Percentiles rank a stretch among this genome's conserved stretches.
Evolutionary conservation across 2,888 invertebrate species (phyloP).

Genomic region (Lysandra bellargus): DNA sequence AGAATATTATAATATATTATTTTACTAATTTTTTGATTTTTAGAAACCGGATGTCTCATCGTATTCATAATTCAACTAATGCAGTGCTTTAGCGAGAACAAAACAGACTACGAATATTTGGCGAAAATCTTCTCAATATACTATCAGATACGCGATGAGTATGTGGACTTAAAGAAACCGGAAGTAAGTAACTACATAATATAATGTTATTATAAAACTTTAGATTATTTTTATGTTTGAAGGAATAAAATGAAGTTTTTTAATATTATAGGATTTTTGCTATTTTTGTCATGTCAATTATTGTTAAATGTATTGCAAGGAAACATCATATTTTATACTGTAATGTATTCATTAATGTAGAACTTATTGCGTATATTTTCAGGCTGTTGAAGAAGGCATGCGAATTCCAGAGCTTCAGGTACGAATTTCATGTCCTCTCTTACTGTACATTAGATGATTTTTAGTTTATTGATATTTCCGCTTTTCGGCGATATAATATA

Average conservation of each 20-base stretch:
- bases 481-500: no score
- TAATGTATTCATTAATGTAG: no score
- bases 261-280: no score
- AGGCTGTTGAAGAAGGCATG: slow-evolving; percentile 19
- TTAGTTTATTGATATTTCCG: neutral
- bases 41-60: neutral
- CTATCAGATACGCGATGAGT: slow-evolving; percentile 36
- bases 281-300: no score
- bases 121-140: slow-evolving; percentile 29
- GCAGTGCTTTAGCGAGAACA: slow-evolving; percentile 25
- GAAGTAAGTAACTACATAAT: slow-evolving; percentile 28
- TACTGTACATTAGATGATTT: neutral
- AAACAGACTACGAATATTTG: slow-evolving; percentile 25
- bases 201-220: no score
- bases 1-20: neutral
- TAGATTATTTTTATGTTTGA: no score
- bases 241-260: no score
- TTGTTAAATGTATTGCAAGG: no score
- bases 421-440: neutral
- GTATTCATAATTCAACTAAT: neutral
- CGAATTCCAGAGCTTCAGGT: slow-evolving; percentile 16
- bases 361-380: neutral
- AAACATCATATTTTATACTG: no score
- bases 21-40: neutral
- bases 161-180: slow-evolving; percentile 32